Evolutionary conservation across 2,888 invertebrate species (phyloP), one percentile per base, ranked within the genome.

Genomic region (Seira musarum): DNA sequence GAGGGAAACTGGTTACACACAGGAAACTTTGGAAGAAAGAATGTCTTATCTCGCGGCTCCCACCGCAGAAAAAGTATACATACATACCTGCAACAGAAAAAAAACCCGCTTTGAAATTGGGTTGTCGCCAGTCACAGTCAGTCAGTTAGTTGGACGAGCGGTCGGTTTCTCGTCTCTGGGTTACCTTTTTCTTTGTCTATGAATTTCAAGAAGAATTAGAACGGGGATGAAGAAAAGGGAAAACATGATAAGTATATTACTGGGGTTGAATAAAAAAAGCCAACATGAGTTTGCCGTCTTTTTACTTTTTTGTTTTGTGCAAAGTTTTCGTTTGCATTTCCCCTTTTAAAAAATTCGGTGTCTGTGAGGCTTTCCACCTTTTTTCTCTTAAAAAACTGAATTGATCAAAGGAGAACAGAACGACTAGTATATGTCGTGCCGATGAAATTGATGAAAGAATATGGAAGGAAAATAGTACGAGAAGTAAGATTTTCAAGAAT

Each of bases 21-120:
- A n/a, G 49, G 49, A 49, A 49, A 49, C 49, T 49, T 49, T n/a
- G n/a, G 63, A 71, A 71, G n/a, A 71, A 71, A 71, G 61, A 63
- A 40, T 71, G 71, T 63, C 46, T 71, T 71, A 71, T 71, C 71
- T 71, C 71, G 2, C n/a, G 46, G 63, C 46, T 24, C 63, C 65
- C 8, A n/a, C 8, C 25, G 10, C 17, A 57, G 24, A 60, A 53
- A 60, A 60, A 61, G 35, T 60, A 60, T n/a, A 49, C 49, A 49
- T n/a, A 49, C 13, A 13, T 49, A 49, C 17, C 13, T n/a, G 6
- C 15, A 15, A 15, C 2, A 49, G 2, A 49, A 49, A 49, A 49
- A 49, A 49, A 8, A 8, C 15, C 3, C 6, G 13, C 15, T 13
- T 8, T 49, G 2, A 8, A 49, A 49, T 49, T 13, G 15, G 49